phyloP scores from a whole-genome alignment of 2,113 vertebrate genomes.

The Sporophila hypoxantha region DNA sequence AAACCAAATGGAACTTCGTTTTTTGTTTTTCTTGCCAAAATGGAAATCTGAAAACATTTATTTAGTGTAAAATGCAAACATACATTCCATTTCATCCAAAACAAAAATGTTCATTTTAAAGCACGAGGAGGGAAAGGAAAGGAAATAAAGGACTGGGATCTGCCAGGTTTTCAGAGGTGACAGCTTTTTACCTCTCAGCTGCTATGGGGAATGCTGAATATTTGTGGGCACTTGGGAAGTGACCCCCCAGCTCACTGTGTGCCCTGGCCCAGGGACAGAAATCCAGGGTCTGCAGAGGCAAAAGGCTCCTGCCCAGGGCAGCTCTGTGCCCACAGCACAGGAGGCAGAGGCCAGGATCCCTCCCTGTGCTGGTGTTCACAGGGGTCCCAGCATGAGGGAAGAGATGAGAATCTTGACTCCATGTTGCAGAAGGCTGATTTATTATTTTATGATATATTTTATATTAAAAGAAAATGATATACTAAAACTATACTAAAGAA shows the following conservation, averaged over 20 bases:
- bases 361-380: too few relatives aligned
- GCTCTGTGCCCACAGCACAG: too few relatives aligned
- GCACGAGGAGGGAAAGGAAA: constrained; percentile 21
- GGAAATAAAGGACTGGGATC: constrained; percentile 12
- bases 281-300: neutral
- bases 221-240: neutral
- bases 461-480: too few relatives aligned
- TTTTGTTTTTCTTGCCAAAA: constrained; percentile 63
- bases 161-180: constrained; percentile 39
- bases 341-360: too few relatives aligned
- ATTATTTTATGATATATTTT: too few relatives aligned
- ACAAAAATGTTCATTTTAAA: constrained; percentile 63
- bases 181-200: constrained; percentile 7
- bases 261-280: neutral
- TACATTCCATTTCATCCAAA: constrained; percentile 59
- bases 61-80: constrained; percentile 66
- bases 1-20: constrained; percentile 57
- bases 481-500: too few relatives aligned
- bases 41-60: constrained; percentile 66
- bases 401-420: too few relatives aligned
- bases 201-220: neutral
- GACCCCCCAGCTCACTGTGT: neutral
- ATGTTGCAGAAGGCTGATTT: too few relatives aligned
- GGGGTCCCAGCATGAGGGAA: too few relatives aligned
- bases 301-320: neutral